Percentiles rank a stretch among this genome's conserved stretches.
Evolutionary conservation across 2,797 vertebrate genomes (phyloP).

Genomic region (Neomorphus geoffroyi): DNA sequence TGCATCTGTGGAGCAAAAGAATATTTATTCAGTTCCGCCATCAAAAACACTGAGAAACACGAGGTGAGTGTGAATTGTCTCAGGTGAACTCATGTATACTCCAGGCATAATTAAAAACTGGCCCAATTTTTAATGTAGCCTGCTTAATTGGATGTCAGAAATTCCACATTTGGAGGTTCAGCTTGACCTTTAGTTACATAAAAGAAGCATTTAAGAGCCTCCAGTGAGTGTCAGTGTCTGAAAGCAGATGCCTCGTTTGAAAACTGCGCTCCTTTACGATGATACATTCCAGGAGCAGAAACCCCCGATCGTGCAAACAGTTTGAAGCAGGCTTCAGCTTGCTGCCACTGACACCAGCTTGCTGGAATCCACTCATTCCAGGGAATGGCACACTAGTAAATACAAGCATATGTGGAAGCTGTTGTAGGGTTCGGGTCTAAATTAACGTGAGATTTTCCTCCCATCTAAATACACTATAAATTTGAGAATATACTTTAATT

Average conservation of each 20-base stretch:
- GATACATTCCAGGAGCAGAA: slow-evolving; percentile 42
- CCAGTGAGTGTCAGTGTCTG: slow-evolving; percentile 46
- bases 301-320: background rate
- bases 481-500: background rate
- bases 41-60: slow-evolving; percentile 23
- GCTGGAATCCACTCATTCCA: slow-evolving; percentile 20
- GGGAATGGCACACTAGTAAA: background rate
- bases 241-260: slow-evolving; percentile 37
- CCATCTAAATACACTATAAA: background rate
- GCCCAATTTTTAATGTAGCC: slow-evolving; percentile 6
- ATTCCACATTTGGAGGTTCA: slow-evolving; percentile 47
- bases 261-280: background rate
- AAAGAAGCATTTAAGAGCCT: slow-evolving; percentile 53
- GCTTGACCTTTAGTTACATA: slow-evolving; percentile 57
- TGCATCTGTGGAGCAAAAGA: slow-evolving; percentile 43
- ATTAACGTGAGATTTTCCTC: background rate
- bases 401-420: background rate
- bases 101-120: slow-evolving; percentile 32
- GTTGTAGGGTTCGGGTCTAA: background rate
- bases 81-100: slow-evolving; percentile 39
- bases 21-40: slow-evolving; percentile 40
- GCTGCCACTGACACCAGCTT: background rate
- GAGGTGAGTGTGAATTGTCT: slow-evolving; percentile 44
- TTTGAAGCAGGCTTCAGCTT: slow-evolving; percentile 42
- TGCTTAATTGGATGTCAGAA: slow-evolving; percentile 58